Conservation (phyloP, 2,888 invertebrate species). For the Harpagoxenus sublaevis region DNA sequence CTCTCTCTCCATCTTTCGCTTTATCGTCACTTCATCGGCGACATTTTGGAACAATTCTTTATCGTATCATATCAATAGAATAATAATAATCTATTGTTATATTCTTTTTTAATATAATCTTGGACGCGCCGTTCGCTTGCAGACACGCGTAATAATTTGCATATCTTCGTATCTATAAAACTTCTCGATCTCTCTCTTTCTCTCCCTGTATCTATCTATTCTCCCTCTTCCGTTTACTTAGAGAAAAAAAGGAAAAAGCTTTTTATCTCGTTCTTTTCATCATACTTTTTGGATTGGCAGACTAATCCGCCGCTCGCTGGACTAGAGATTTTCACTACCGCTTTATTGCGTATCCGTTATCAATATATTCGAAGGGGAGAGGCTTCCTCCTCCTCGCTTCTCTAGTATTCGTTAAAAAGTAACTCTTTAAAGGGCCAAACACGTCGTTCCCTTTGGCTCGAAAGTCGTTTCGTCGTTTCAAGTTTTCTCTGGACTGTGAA, state of each 20-base stretch:
- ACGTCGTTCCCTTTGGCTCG: constrained; percentile 19
- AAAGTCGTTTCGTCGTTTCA: constrained; percentile 16
- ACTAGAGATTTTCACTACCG: constrained; percentile 86
- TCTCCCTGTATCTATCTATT: constrained; percentile 26
- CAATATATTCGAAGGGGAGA: constrained; percentile 50
- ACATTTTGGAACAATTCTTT: constrained; percentile 29
- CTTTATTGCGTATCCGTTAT: constrained; percentile 76
- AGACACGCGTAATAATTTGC: constrained; percentile 73
- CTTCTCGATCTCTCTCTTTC: constrained; percentile 36
- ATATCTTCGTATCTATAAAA: constrained; percentile 65
- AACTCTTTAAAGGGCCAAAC: constrained; percentile 34
- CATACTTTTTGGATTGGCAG: constrained; percentile 83
- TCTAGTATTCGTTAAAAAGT: constrained; percentile 41
- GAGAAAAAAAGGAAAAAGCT: constrained; percentile 54
- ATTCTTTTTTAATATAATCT: constrained; percentile 65
- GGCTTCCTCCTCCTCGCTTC: constrained; percentile 19
- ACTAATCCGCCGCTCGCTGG: constrained; percentile 84
- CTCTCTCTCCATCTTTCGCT: constrained; percentile 20
- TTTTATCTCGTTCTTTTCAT: constrained; percentile 61
- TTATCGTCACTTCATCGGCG: constrained; percentile 7
- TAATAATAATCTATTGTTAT: constrained; percentile 62
- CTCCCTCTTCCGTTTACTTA: constrained; percentile 58
- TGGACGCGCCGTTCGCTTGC: constrained; percentile 49
- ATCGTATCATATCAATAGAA: constrained; percentile 53
- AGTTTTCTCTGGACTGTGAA: constrained; percentile 5